Evolutionary conservation across 2,888 invertebrate genomes (phyloP), one percentile per base, ranked within the genome.

Genomic region (Molorchus minor): DNA sequence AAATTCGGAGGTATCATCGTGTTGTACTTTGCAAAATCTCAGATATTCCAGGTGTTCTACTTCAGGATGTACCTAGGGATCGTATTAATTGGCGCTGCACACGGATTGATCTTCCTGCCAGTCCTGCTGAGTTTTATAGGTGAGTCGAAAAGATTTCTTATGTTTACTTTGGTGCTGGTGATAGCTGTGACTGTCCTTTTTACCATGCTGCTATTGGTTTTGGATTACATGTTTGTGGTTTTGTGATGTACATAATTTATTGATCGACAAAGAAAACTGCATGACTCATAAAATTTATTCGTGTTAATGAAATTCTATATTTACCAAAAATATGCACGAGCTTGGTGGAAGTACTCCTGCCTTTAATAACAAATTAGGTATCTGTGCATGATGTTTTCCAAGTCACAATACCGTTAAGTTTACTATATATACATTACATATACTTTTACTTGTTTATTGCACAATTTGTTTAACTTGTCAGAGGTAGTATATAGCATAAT

Each of bases 1-100:
- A 99, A 99, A 83, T 94, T 98, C 79, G 96, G 94, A 36, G 98
- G 98, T 44, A 98, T 99, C 78, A 86, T 98, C 64, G 96, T 99
- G 53, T 85, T 99, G 64, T 97, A 93, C 15, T 98, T 98, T 79
- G 97, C 98, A 16, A 97, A 97, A 81, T 96, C 96, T 58, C 97
- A 98, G 84, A 95, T 99, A 68, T 99, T 99, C 85, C 66, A 75
- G 63, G 80, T 81, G 59, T 81, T 81, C 67, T 81, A 81, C 72
- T 81, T 81, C 65, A 72, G 80, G 56, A 81, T 81, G 81, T 99
- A 98, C 82, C 84, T 99, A 77, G 96, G 97, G 57, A 99, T 99
- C 73, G 98, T 99, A 53, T 76, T 98, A 59, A 92, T 96, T 79
- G 99, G 99, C 53, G 98, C 98, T 5, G 90, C 95, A 3, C 98